A percentile compares a stretch with the other conserved stretches of the same genome.
Conservation (phyloP, 2,797 vertebrate genomes). For the Falco peregrinus region DNA sequence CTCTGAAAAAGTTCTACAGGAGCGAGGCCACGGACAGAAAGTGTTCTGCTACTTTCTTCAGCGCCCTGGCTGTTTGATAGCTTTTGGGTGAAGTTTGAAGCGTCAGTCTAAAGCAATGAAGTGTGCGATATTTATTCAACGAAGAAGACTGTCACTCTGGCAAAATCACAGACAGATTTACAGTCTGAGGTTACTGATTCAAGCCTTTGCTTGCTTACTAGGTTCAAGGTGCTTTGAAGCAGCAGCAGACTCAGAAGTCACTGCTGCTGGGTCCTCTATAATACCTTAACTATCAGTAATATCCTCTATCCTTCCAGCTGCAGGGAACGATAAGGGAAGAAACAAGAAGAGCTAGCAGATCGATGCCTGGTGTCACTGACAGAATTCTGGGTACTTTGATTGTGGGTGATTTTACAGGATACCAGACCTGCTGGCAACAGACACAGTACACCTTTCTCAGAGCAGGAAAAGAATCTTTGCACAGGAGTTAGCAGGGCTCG, state of each 20-base stretch:
- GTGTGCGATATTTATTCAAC: not conserved
- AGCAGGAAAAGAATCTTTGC: too few relatives aligned
- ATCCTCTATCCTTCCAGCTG: too few relatives aligned
- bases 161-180: conserved; percentile 2
- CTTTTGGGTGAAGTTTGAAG: not conserved
- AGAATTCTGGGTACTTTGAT: too few relatives aligned
- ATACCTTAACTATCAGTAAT: not conserved
- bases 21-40: not conserved
- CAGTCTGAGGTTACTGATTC: not conserved
- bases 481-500: too few relatives aligned
- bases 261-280: not conserved
- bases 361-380: too few relatives aligned
- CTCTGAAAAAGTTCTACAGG: not conserved
- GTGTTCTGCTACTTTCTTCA: not conserved
- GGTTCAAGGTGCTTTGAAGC: not conserved
- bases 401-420: too few relatives aligned
- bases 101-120: not conserved
- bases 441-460: too few relatives aligned
- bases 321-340: too few relatives aligned
- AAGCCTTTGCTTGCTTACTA: conserved; percentile 9
- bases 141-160: not conserved
- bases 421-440: too few relatives aligned
- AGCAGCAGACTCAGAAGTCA: not conserved
- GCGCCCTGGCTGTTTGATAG: not conserved
- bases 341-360: too few relatives aligned